Evolutionary conservation across 1,140 invertebrate genomes (phyloP), one percentile per base, ranked within the genome.

Genomic region (Panagrolaimus sp.): DNA sequence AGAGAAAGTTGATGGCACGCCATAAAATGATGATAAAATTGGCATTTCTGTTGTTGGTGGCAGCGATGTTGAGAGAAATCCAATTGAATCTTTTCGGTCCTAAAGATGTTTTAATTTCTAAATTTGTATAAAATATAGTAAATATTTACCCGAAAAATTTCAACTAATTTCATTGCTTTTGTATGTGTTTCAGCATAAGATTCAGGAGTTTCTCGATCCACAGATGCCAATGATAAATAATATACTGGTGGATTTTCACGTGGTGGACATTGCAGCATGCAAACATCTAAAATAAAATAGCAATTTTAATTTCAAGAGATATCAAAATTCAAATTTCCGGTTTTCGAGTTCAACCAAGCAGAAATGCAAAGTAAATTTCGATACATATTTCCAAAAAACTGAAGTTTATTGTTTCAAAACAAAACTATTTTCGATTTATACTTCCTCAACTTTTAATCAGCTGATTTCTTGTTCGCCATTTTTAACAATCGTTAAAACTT

Each of bases 171-270:
- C 9, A 46, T 44, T 9, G 69, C 70, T 71, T 71, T 71, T 20
- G 14, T 61, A 27, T 71, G 70, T 20, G 70, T 72, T 27, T 71
- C 70, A 2, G 70, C 57, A 48, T 71, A 71, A 20, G 63, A 44
- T 48, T 71, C 70, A 0, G 69, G 68, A 9, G 69, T 71, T 42
- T 71, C 70, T 43, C 70, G 53, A 67, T 71, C 70, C 8, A 71
- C 63, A 16, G 70, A 68, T 16, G 70, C 70, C n/a, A 71, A 44
- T 5, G 70, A 71, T 14, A 71, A 53, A 45, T 71, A 71, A 67
- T 73, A 71, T 20, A 71, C 70, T 14, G 70, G 71, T 11, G 70
- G 70, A 67, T 71, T 71, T 46, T 71, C 70, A 5, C 27, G 68
- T 11, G 48, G 31, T 23, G 68, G 68, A 67, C 70, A 71, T 43